Evolutionary conservation across 1,140 invertebrate genomes (phyloP).

Genomic region (Spodoptera litura): DNA sequence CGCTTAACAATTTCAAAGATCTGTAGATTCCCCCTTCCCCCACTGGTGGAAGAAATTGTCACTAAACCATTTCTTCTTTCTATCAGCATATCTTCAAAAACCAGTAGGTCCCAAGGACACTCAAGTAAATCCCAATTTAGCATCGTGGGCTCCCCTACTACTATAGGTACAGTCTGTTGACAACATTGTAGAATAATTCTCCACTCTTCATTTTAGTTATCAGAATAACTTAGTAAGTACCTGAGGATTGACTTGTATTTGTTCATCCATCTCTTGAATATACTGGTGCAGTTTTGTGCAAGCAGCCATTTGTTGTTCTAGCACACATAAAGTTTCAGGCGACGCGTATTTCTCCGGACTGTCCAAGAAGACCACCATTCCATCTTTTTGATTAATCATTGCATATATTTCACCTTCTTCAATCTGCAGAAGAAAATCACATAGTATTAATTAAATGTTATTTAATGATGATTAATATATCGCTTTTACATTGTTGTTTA

Average conservation of each 20-base stretch:
- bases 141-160: no score
- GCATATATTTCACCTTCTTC: conserved; percentile 99
- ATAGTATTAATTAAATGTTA: neutral
- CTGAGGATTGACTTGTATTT: conserved; percentile 96
- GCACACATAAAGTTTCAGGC: conserved; percentile 92
- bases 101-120: no score
- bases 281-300: conserved; percentile 95
- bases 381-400: conserved; percentile 98
- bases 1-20: no score
- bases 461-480: neutral
- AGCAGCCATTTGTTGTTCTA: conserved; percentile 95
- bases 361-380: conserved; percentile 98
- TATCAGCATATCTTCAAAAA: no score
- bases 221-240: conserved; percentile 57
- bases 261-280: conserved; percentile 96
- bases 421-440: conserved; percentile 89
- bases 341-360: conserved; percentile 98
- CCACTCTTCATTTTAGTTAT: no score
- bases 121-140: no score
- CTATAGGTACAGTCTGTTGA: no score
- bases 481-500: no score
- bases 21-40: no score
- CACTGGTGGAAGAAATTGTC: no score
- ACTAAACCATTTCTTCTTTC: no score
- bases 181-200: no score